phyloP scores from a whole-genome alignment of 2,888 invertebrate species.

The Crioceris asparagi region DNA sequence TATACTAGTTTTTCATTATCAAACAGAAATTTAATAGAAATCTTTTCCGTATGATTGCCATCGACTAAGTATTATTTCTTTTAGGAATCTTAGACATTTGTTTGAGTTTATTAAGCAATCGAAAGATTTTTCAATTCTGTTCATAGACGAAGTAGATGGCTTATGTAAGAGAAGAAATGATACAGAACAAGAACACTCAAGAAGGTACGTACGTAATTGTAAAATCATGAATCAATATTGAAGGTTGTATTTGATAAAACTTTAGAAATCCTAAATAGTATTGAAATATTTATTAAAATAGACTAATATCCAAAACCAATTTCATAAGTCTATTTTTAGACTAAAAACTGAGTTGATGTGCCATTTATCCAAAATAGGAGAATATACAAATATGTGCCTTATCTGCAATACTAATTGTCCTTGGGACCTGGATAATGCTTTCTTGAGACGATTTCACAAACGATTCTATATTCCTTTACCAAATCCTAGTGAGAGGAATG shows the following conservation, averaged over 20 bases:
- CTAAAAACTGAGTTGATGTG: conserved; percentile 47
- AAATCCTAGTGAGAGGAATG: conserved; percentile 24
- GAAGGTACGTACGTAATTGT: no score
- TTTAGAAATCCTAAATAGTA: no score
- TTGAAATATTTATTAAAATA: no score
- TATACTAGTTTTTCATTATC: conserved; percentile 2
- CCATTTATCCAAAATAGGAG: conserved; percentile 39
- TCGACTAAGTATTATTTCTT: no score
- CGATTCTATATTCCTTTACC: conserved; percentile 46
- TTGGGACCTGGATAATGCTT: conserved; percentile 50
- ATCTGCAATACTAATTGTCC: conserved; percentile 52
- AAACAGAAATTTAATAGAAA: no score
- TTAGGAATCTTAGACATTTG: conserved; percentile 27
- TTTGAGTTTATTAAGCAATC: conserved; percentile 27
- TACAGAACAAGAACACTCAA: conserved; percentile 41
- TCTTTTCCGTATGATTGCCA: no score
- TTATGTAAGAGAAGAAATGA: conserved; percentile 41
- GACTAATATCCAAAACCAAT: no score
- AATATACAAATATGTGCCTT: conserved; percentile 33
- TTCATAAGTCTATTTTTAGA: no score
- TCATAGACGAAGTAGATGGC: conserved; percentile 51
- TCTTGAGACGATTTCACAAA: conserved; percentile 46
- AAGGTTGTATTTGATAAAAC: no score
- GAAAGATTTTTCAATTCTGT: conserved; percentile 39
- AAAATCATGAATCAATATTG: no score